phyloP scores from a whole-genome alignment of 2,888 invertebrate genomes.

The Serripes groenlandicus region DNA sequence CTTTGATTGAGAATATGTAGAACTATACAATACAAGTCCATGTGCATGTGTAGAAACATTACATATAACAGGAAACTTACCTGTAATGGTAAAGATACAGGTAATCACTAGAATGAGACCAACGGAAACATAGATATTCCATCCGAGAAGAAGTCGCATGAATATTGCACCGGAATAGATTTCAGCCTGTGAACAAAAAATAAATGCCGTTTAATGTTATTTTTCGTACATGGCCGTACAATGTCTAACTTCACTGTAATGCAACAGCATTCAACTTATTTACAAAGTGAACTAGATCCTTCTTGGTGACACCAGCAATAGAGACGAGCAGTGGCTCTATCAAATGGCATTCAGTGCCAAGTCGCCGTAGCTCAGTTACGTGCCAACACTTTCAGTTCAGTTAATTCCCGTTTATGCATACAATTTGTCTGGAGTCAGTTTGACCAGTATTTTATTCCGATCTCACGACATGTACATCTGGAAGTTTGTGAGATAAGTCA shows the following conservation, averaged over 20 bases:
- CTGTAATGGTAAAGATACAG: conserved; percentile 87
- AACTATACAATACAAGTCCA: too few species aligned
- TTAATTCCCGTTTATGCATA: background rate
- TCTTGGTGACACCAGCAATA: background rate
- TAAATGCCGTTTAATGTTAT: background rate
- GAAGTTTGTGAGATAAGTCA: too few species aligned
- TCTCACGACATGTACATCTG: too few species aligned
- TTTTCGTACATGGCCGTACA: background rate
- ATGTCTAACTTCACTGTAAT: background rate
- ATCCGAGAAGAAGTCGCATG: conserved; percentile 87
- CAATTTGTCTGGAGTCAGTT: background rate
- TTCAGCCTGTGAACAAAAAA: conserved; percentile 77
- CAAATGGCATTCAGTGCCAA: too few species aligned
- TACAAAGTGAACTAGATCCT: background rate
- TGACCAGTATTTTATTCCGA: too few species aligned
- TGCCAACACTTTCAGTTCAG: background rate
- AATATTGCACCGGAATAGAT: conserved; percentile 88
- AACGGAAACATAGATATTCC: conserved; percentile 87
- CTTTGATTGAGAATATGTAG: too few species aligned
- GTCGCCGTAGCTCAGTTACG: too few species aligned
- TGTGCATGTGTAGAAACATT: too few species aligned
- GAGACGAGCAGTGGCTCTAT: background rate
- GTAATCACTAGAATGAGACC: conserved; percentile 87
- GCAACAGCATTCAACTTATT: background rate
- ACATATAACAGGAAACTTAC: conserved; percentile 79